Base-by-base conservation (phyloP, 2,113 vertebrate species). In the Leiothrix lutea region DNA sequence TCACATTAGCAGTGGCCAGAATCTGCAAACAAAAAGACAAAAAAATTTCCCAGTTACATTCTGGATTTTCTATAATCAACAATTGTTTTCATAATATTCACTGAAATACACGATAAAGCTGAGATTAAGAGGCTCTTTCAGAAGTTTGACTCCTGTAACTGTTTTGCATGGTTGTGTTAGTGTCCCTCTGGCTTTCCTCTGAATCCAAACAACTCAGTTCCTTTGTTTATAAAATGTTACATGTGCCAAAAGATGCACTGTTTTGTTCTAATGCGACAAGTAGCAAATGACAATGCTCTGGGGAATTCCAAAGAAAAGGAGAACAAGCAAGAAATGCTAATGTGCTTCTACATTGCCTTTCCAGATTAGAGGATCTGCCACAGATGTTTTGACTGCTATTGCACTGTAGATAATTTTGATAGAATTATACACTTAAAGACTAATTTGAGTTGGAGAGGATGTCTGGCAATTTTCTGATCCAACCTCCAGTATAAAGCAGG, bases 221-320 rank as follows among this genome's bases (percentile, higher is more conserved):
- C 70, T 96, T 95, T 97, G 95, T 97, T 94, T 95, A 88, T 86
- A 73, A 92, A 89, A 81, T 94, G 80, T 81, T 96, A 89, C 88
- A 79, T 80, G 89, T 88, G 61, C 83, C 84, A 92, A 83, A 91
- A 80, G 80, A 86, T 87, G 81, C 83, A 50, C 64, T 80, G 83
- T 92, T 96, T 97, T 88, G 74, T 95, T 95, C 81, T 94, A 83
- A 92, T 54, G 65, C 5, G 51, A 86, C 95, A 96, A 92, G 75
- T 65, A 95, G 86, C 86, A 96, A 95, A 97, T 88, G 88, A 94
- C 72, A 88, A 79, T 28, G 44, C 95, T 94, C 81, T 79, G 64
- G 95, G 75, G 92, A 88, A 95, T 94, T 94, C 83, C 77, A 74
- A 81, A 86, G 75, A 50, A 88, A 92, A 82, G 15, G 57, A 83